These are phyloP conservation scores for Columba janthina DNA, from an alignment of 2,113 vertebrate genomes.

Conservation along the genomic window DNA sequence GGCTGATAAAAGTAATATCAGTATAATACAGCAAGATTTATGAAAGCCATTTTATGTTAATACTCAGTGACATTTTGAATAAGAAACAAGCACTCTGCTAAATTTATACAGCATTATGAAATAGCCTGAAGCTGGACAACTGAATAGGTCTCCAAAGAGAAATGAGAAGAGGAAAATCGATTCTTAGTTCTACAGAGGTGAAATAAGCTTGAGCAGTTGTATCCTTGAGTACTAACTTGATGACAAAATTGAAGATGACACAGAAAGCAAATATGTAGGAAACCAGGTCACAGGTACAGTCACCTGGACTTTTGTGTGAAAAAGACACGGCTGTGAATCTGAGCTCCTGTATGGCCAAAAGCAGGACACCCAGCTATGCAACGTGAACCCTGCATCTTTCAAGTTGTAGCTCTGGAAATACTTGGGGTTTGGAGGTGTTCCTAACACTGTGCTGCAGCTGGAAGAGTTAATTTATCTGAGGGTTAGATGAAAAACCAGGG, in stretches of 20 bases:
- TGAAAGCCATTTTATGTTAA: not conserved
- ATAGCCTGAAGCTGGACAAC: not conserved
- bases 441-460: not conserved
- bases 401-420: not conserved
- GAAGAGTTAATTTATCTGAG: conserved; percentile 1
- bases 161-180: not conserved
- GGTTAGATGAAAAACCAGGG: not conserved
- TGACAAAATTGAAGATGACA: not conserved
- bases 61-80: not conserved
- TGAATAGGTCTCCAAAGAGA: not conserved
- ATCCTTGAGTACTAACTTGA: not conserved
- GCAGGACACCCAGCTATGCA: not conserved
- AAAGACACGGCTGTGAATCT: not conserved
- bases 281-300: not conserved
- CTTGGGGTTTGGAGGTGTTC: not conserved
- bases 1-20: not conserved
- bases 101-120: not conserved
- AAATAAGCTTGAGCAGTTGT: not conserved
- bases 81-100: not conserved
- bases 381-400: not conserved
- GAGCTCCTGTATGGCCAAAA: not conserved
- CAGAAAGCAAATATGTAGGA: not conserved
- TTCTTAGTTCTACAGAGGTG: not conserved
- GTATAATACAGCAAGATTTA: not conserved
- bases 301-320: not conserved